Base-by-base conservation (phyloP, 2,888 invertebrate species). In the Homarus gammarus region DNA sequence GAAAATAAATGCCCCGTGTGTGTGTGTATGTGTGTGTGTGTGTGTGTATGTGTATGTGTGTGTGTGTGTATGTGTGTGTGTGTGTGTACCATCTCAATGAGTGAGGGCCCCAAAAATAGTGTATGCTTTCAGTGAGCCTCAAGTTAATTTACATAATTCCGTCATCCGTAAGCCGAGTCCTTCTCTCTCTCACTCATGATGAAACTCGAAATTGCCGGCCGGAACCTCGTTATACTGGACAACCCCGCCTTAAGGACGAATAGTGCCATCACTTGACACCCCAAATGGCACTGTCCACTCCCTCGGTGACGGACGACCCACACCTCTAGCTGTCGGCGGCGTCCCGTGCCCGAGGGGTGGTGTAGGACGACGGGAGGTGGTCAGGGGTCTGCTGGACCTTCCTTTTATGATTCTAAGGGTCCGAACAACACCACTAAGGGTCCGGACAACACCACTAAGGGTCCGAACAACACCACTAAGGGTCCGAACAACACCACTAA, bases 101-200 rank as follows among this genome's bases (percentile, higher is more conserved):
- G n/a, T n/a, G 44, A 44, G 40, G 72, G 56, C 22, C 44, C 61
- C 61, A 64, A 44, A 82, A 82, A 68, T 82, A 82, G 44, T 70
- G 44, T 82, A 82, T 82, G 82, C 68, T 70, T 44, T 70, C 82
- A 82, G 68, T 70, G 82, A 82, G 70, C 82, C 68, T 82, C 68
- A 33, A 70, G 31, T 31, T 82, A 70, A 82, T 82, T 82, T 82
- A 70, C 82, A 82, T 82, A 82, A 82, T 82, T 31, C 31, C 40
- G 49, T 70, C 70, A 82, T 82, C 68, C 70, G 82, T 82, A 82
- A 49, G 82, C 82, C 31, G 18, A 40, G 82, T 31, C 49, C 33
- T 70, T 49, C 82, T 44, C 22, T 61, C 36, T 15, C 49, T 33
- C 82, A 44, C 70, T 70, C n/a, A 70, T 82, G 82, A 68, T 82